phyloP scores from a whole-genome alignment of 1,140 invertebrate genomes.

The Adoxophyes honmai region DNA sequence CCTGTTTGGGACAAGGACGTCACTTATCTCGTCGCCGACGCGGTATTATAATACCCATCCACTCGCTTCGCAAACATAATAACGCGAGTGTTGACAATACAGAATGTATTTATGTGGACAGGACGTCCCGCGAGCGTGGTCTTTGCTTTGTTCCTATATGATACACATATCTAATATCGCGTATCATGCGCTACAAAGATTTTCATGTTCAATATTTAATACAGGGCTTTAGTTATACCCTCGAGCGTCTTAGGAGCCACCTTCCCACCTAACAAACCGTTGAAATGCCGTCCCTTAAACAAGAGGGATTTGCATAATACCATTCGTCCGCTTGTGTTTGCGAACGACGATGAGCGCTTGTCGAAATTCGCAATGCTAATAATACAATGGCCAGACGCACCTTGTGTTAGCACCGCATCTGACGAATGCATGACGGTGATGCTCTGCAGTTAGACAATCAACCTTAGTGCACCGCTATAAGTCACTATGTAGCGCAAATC shows the following conservation, averaged over 20 bases:
- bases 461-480: slow-evolving; percentile 30
- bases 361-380: slow-evolving; percentile 67
- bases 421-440: slow-evolving; percentile 27
- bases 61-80: slow-evolving; percentile 39
- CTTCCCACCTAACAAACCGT: slow-evolving; percentile 22
- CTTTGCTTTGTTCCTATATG: slow-evolving; percentile 19
- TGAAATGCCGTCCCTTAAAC: slow-evolving; percentile 34
- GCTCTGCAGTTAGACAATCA: slow-evolving; percentile 22
- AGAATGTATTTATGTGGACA: slow-evolving; percentile 15
- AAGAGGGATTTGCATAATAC: slow-evolving; percentile 49
- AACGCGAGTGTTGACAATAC: slow-evolving; percentile 35
- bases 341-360: slow-evolving; percentile 46
- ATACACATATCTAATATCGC: slow-evolving; percentile 21
- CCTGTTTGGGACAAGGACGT: slow-evolving; percentile 24
- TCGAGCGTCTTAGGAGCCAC: neutral
- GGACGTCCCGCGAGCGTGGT: neutral
- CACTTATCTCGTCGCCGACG: slow-evolving; percentile 30
- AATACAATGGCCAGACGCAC: slow-evolving; percentile 63
- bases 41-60: slow-evolving; percentile 24
- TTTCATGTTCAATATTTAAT: slow-evolving; percentile 3
- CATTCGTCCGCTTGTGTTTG: slow-evolving; percentile 50
- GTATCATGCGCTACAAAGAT: slow-evolving; percentile 10
- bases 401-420: slow-evolving; percentile 38
- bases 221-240: neutral
- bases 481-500: slow-evolving; percentile 24